Percentiles rank a stretch among this genome's conserved stretches.
These are phyloP conservation scores for Mionectes macconnelli DNA, from an alignment of 2,113 vertebrate species.

Conservation along the genomic window DNA sequence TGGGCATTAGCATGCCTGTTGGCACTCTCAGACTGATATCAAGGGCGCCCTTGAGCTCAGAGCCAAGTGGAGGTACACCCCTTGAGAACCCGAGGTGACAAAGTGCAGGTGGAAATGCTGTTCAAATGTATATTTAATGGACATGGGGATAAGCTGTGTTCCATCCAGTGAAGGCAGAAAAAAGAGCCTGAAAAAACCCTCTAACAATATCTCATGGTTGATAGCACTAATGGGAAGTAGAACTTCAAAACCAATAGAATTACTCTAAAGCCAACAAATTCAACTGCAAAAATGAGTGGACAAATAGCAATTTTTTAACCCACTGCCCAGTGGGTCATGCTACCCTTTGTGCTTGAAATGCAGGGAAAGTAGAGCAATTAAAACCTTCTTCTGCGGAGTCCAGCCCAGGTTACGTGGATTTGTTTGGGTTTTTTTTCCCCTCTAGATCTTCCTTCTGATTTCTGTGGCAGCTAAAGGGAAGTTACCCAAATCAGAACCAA, in stretches of 20 bases:
- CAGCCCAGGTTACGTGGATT: background rate
- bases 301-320: background rate
- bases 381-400: background rate
- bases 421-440: background rate
- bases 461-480: background rate
- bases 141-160: slow-evolving; percentile 40
- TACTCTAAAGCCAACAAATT: background rate
- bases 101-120: slow-evolving; percentile 64
- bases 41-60: slow-evolving; percentile 60
- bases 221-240: slow-evolving; percentile 21
- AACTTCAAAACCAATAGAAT: background rate
- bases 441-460: background rate
- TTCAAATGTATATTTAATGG: slow-evolving; percentile 73
- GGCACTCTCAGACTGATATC: slow-evolving; percentile 58
- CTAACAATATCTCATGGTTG: background rate
- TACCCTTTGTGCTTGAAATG: background rate
- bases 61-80: slow-evolving; percentile 63
- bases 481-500: background rate
- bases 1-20: slow-evolving; percentile 65
- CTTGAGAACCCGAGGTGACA: slow-evolving; percentile 56
- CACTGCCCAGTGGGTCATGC: background rate
- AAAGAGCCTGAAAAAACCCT: background rate
- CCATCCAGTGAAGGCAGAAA: background rate
- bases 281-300: background rate
- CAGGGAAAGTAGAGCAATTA: background rate